phyloP scores from a whole-genome alignment of 1,140 invertebrate species.

The Magallana ariakensis region DNA sequence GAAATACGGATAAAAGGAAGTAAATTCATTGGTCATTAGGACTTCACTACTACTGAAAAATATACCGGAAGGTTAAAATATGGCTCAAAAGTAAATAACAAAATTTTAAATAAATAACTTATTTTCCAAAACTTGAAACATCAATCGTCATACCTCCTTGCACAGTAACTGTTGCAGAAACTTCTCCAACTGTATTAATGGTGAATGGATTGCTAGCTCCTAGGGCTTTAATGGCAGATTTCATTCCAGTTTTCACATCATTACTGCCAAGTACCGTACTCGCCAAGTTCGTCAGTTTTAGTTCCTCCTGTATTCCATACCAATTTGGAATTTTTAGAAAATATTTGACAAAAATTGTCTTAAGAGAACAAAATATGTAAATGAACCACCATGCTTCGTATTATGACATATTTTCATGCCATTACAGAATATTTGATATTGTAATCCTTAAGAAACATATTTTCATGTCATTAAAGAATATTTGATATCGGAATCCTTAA shows the following conservation, averaged over 20 bases:
- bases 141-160: neutral
- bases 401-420: neutral
- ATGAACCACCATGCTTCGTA: neutral
- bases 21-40: too few relatives aligned
- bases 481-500: neutral
- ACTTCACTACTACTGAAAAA: too few relatives aligned
- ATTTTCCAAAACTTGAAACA: neutral
- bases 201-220: slow-evolving; percentile 49
- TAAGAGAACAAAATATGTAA: neutral
- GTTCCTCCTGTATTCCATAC: neutral
- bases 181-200: slow-evolving; percentile 34
- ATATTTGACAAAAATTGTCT: neutral
- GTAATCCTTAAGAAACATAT: neutral
- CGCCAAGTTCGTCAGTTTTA: neutral
- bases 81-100: too few relatives aligned
- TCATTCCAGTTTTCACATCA: slow-evolving; percentile 41
- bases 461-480: too few relatives aligned
- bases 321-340: neutral
- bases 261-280: neutral
- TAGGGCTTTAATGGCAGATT: slow-evolving; percentile 41
- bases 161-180: neutral
- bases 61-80: too few relatives aligned
- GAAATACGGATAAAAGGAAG: too few relatives aligned
- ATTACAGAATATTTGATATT: too few relatives aligned
- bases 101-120: too few relatives aligned